A percentile compares a stretch with the other conserved stretches of the same genome.
These are phyloP conservation scores for Rotaria socialis DNA, from an alignment of 2,888 invertebrate genomes.

Conservation along the genomic window DNA sequence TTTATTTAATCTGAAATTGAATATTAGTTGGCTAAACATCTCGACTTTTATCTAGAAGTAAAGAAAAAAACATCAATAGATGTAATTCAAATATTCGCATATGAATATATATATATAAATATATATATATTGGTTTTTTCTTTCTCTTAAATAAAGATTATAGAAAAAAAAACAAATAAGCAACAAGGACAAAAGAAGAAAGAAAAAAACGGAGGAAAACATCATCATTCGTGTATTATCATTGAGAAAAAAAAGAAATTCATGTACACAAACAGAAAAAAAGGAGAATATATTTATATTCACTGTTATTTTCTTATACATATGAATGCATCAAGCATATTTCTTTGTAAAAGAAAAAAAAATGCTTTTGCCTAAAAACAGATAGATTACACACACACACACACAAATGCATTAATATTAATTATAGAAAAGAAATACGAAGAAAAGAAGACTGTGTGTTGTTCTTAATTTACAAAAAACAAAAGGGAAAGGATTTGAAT, in stretches of 20 bases:
- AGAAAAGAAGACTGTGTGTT: background rate
- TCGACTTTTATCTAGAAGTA: background rate
- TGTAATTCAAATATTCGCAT: background rate
- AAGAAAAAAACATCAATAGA: conserved; percentile 4
- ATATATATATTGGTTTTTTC: background rate
- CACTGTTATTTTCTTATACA: conserved; percentile 9
- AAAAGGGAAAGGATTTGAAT: background rate
- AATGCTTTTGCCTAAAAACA: conserved; percentile 22
- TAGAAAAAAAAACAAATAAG: conserved; percentile 7
- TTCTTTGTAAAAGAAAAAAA: conserved; percentile 6
- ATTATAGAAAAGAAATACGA: background rate
- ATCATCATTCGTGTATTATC: conserved; percentile 18
- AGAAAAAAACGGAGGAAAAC: too few relatives aligned
- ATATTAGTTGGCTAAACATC: too few relatives aligned
- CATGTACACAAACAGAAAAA: background rate
- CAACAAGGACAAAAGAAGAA: background rate
- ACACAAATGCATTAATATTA: background rate
- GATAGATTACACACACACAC: background rate
- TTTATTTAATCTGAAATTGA: background rate
- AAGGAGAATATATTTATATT: conserved; percentile 21
- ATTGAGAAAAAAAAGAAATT: conserved; percentile 1
- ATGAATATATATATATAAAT: background rate
- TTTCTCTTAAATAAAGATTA: conserved; percentile 1
- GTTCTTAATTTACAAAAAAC: background rate
- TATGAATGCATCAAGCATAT: background rate